Evolutionary conservation across 30 jellyfish, hydroid and myxozoan species (phyloP), one percentile per base, ranked within the genome.

Genomic region (Chrysaora quinquecirrha): DNA sequence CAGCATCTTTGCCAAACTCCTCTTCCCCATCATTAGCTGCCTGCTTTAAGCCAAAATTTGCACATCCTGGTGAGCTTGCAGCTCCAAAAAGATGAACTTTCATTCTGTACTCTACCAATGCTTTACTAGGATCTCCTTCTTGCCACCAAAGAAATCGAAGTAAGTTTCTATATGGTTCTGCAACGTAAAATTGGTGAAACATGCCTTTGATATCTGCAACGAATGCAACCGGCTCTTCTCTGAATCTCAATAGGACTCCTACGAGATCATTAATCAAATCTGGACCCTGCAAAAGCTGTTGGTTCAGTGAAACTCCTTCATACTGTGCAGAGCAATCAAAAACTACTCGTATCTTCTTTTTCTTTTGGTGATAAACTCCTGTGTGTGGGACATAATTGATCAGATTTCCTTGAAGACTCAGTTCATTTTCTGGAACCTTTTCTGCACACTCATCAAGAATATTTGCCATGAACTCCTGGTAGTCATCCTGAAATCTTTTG

Each of bases 301-400:
- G 74, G 48, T 75, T 75, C 21, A 75, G 69, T 16, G 80, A 75
- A 30, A 48, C 77, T 47, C 77, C 87, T 34, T 32, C n/a, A 48
- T 75, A 75, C 30, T 20, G 74, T 34, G 87, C 66, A 27, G 74
- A 30, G 47, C 87, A 75, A 52, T 75, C 30, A 75, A 75, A 58
- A 50, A 58, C 87, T 12, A 48, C 87, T 25, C 84, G 76, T 30
- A 75, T 75, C 58, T 75, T 75, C 77, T 75, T 30, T 29, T 74
- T 75, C 84, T 34, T 48, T 48, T 83, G 87, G 25, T 75, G 87
- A 48, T 65, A 65, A 24, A 65, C 76, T 50, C 87, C 77, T 19
- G 66, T 49, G 77, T 50, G 87, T 29, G 87, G 87, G 47, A 75
- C 16, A 48, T 73, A 73, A 7, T 60, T 60, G 73, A 65, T 65